Percentiles rank a stretch among this genome's conserved stretches.
Evolutionary conservation across 2,888 invertebrate genomes (phyloP).

Genomic region (Schrankia costaestrigalis): DNA sequence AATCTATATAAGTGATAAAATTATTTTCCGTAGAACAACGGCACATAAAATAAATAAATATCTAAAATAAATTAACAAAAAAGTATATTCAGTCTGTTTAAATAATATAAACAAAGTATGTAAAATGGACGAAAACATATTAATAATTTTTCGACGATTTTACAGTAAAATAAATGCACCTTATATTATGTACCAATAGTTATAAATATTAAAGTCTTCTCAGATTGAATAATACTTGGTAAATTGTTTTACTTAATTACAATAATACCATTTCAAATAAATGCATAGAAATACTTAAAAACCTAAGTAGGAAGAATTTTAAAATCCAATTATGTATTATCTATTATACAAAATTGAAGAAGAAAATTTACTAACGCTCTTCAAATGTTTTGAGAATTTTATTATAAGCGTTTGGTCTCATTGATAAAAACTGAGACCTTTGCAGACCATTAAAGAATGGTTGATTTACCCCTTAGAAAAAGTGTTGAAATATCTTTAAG

Average conservation of each 20-base stretch:
- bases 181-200: conserved; percentile 38
- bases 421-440: too few species aligned
- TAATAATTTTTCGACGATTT: conserved; percentile 59
- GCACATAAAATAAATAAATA: conserved; percentile 40
- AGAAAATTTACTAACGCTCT: too few species aligned
- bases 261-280: conserved; percentile 10
- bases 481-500: too few species aligned
- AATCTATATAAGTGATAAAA: conserved; percentile 23
- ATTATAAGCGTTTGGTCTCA: too few species aligned
- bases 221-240: too few species aligned
- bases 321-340: too few species aligned
- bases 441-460: too few species aligned
- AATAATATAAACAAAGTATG: conserved; percentile 31
- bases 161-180: conserved; percentile 45
- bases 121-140: conserved; percentile 65
- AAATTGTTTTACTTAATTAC: conserved; percentile 10
- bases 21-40: conserved; percentile 21
- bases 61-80: conserved; percentile 63
- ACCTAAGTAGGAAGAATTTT: too few species aligned
- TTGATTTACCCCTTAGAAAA: too few species aligned
- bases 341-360: too few species aligned
- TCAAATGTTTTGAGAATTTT: too few species aligned
- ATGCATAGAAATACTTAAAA: too few species aligned
- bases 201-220: conserved; percentile 2
- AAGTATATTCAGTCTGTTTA: conserved; percentile 62